Conservation (phyloP, 1,140 invertebrate species). For the Megathymus violae region DNA sequence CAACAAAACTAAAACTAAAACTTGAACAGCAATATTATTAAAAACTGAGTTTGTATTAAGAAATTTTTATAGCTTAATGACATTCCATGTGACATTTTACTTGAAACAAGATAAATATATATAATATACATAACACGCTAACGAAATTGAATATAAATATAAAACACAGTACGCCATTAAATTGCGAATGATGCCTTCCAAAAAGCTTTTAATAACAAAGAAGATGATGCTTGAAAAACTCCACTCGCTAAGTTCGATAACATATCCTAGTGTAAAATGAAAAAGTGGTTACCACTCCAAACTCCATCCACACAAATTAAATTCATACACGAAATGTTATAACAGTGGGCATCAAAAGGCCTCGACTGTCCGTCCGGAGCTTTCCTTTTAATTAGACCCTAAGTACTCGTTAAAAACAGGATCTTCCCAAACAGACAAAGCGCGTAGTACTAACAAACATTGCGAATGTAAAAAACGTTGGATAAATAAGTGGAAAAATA, state of each 20-base stretch:
- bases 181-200: slow-evolving; percentile 29
- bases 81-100: no score
- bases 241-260: slow-evolving; percentile 46
- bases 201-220: slow-evolving; percentile 39
- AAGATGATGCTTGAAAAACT: slow-evolving; percentile 42
- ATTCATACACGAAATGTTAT: slow-evolving; percentile 80
- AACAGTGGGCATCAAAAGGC: slow-evolving; percentile 80
- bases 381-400: slow-evolving; percentile 84
- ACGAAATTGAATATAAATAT: not conserved
- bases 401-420: slow-evolving; percentile 83
- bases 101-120: not conserved
- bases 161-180: slow-evolving; percentile 13
- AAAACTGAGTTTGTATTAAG: no score
- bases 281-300: slow-evolving; percentile 68
- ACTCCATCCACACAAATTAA: slow-evolving; percentile 78
- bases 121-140: not conserved
- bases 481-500: slow-evolving; percentile 84
- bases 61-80: not conserved
- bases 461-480: slow-evolving; percentile 79
- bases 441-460: slow-evolving; percentile 73
- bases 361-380: slow-evolving; percentile 77
- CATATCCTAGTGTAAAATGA: slow-evolving; percentile 57
- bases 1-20: no score
- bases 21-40: no score
- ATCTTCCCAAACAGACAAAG: slow-evolving; percentile 81